These are phyloP conservation scores for Chrysopilus asiliformis DNA, from an alignment of 2,888 invertebrate species.

Conservation along the genomic window DNA sequence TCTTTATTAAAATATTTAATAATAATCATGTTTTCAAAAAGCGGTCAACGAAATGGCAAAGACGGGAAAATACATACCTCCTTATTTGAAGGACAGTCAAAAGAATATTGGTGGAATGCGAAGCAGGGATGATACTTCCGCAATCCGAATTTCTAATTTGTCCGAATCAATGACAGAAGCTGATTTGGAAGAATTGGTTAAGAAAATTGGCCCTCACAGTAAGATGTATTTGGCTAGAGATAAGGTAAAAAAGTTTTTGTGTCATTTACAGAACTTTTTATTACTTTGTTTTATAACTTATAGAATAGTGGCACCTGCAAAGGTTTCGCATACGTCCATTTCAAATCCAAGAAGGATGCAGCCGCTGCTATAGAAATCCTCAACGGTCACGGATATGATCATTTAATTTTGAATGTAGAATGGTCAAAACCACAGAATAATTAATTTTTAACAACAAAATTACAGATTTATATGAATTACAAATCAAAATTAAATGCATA, in stretches of 20 bases:
- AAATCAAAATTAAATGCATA: no score
- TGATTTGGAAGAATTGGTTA: slow-evolving; percentile 91
- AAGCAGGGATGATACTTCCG: slow-evolving; percentile 67
- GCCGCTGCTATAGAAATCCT: slow-evolving; percentile 79
- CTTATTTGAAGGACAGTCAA: slow-evolving; percentile 74
- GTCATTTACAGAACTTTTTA: slow-evolving; percentile 2
- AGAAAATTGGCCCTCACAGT: slow-evolving; percentile 82
- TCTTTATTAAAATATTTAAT: neutral
- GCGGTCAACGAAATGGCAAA: slow-evolving; percentile 21
- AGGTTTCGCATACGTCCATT: slow-evolving; percentile 98
- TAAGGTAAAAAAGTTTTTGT: slow-evolving; percentile 37
- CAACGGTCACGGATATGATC: slow-evolving; percentile 93
- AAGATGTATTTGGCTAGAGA: slow-evolving; percentile 95
- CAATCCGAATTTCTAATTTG: slow-evolving; percentile 93
- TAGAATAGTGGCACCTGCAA: slow-evolving; percentile 70
- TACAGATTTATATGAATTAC: no score
- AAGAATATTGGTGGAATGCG: slow-evolving; percentile 57
- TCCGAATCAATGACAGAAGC: slow-evolving; percentile 91
- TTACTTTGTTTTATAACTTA: slow-evolving; percentile 20
- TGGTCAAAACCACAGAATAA: slow-evolving; percentile 81
- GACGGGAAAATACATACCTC: slow-evolving; percentile 65
- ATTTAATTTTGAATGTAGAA: slow-evolving; percentile 95
- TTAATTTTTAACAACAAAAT: no score
- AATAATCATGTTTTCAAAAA: no score
- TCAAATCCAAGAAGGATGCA: slow-evolving; percentile 81